phyloP scores from a whole-genome alignment of 2,888 invertebrate genomes.

The Eilema depressum region DNA sequence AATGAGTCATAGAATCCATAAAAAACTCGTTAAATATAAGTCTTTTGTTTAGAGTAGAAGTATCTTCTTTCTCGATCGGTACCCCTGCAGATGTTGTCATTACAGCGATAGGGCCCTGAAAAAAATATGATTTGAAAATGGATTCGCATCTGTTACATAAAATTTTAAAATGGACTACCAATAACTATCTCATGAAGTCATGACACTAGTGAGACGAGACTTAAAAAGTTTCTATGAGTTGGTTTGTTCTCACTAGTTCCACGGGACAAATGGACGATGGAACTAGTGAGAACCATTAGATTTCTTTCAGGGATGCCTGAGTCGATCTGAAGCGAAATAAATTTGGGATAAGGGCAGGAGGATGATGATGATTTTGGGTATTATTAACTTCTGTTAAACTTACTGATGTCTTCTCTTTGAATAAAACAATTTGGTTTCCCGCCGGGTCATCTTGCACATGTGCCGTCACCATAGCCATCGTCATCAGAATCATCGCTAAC shows the following conservation, averaged over 20 bases:
- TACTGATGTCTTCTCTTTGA: neutral
- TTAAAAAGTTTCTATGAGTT: neutral
- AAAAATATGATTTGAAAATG: neutral
- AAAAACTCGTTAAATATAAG: conserved; percentile 14
- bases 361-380: too few relatives aligned
- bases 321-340: too few relatives aligned
- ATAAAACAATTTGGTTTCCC: neutral
- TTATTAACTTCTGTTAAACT: neutral
- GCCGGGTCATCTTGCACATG: neutral
- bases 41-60: conserved; percentile 89
- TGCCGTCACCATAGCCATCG: neutral
- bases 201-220: neutral
- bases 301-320: too few relatives aligned
- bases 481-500: neutral
- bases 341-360: too few relatives aligned
- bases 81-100: conserved; percentile 92
- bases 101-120: neutral
- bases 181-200: too few relatives aligned
- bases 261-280: too few relatives aligned
- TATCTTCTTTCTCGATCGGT: conserved; percentile 89
- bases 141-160: too few relatives aligned
- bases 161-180: neutral
- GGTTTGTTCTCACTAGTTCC: too few relatives aligned
- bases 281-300: too few relatives aligned
- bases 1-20: conserved; percentile 15